Conservation (phyloP, 2,113 vertebrate species). For the Charadrius vociferus region DNA sequence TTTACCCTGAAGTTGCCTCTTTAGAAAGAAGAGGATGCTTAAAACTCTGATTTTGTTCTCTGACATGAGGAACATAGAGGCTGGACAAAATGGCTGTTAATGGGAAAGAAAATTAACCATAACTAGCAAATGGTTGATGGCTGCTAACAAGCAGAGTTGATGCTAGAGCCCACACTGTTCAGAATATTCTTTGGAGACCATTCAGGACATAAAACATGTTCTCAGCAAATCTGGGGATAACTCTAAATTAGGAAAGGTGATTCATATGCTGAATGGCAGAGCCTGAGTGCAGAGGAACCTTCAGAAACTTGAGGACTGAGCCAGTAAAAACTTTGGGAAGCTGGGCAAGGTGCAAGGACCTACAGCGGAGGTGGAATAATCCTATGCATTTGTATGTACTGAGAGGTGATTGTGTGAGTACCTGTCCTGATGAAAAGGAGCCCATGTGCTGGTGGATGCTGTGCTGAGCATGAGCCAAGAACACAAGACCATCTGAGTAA, state of each 20-base stretch:
- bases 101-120: background rate
- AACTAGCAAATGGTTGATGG: background rate
- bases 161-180: background rate
- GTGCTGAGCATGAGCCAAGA: background rate
- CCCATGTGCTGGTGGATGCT: background rate
- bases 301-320: background rate
- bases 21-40: background rate
- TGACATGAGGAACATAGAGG: background rate
- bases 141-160: background rate
- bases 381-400: background rate
- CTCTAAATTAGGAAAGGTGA: background rate
- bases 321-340: background rate
- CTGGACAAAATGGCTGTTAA: background rate
- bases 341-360: background rate
- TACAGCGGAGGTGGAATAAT: background rate
- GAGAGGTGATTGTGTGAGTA: background rate
- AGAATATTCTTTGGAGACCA: background rate
- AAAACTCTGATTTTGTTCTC: background rate
- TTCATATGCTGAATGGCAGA: background rate
- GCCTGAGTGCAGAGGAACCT: background rate
- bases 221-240: background rate
- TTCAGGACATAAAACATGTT: background rate
- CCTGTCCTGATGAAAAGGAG: background rate
- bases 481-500: background rate
- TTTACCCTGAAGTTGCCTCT: background rate